Evolutionary conservation across 1,140 invertebrate species (phyloP), one percentile per base, ranked within the genome.

Genomic region (Sipha flava): DNA sequence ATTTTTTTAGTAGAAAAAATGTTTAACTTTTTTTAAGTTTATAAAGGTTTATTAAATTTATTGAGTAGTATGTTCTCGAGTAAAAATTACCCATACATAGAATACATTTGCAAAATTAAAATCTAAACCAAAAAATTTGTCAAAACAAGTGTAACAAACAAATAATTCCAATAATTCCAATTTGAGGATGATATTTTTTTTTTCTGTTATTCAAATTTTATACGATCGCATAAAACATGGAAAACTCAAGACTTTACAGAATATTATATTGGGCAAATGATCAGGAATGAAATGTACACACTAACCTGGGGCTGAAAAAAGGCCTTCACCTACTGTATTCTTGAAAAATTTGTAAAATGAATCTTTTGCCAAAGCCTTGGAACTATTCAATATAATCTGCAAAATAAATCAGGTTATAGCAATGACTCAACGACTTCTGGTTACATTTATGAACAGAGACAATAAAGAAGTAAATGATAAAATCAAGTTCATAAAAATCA

Each of bases 381-480:
- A 81, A 79, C 79, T 83, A 47, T 82, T 82, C 2, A 83, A 49
- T 0, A 83, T 79, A 37, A 83, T 81, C 82, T 83, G 26, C n/a
- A 73, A 80, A 12, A 80, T 64, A 18, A 52, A 68, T 37, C 43
- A 21, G 7, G 29, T 31, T n/a, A 34, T 40, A 54, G 14, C 29
- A 26, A 43, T 34, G 7, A 45, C 26, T 40, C 23, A 49, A 40
- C 6, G 3, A 70, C n/a, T 72, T 21, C 43, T 43, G 10, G 62
- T 64, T n/a, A 62, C 12, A 80, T 23, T 47, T 81, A 82, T 82
- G 14, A 47, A 16, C 14, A 16, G 45, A 16, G 18, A 16, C 18
- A 47, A 16, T 16, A 47, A 47, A 47, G 4, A 47, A 59, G 31
- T 62, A 14, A 34, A 6, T n/a, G 9, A 7, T n/a, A 18, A 0